Evolutionary conservation across 23 tunicate species (phyloP), one percentile per base, ranked within the genome.

Genomic region (Clavelina lepadiformis): DNA sequence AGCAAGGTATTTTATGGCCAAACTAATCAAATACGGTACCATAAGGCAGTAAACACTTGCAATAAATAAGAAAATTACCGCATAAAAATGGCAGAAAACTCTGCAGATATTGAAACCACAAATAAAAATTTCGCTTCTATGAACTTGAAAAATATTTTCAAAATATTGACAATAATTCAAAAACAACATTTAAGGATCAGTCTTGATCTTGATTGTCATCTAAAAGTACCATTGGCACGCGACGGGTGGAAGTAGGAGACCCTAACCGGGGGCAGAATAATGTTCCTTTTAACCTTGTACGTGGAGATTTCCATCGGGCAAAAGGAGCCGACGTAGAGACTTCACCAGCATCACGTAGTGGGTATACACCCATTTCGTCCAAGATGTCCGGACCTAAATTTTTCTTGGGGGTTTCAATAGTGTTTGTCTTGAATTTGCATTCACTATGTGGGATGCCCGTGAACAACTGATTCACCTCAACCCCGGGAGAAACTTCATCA

Each of bases 181-280:
- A n/a, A n/a, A n/a, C n/a, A n/a, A n/a, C n/a, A n/a, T n/a, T n/a
- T n/a, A n/a, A n/a, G n/a, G n/a, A n/a, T n/a, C n/a, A n/a, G n/a
- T n/a, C n/a, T n/a, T n/a, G 59, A 27, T 59, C 71, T 15, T 26
- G 23, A 45, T 68, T 32, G 33, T 68, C 73, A 6, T 47, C 44
- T 1, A 68, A 46, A 11, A 68, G 27, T 23, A 68, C 45, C 73
- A 68, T 49, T 5, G 55, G 73, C 7, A 68, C 34, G 34, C 32
- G 59, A 32, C 45, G 41, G 28, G 59, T 22, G n/a, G 73, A 68
- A 21, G 73, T 29, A 26, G 73, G 73, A 1, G 73, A 68, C 5
- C 73, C 73, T 3, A 50, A 25, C 2, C 53, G 52, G 1, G 73
- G 60, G 13, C 51, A 60, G 41, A 68, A 50, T 5, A 68, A 32